Conservation (phyloP, 2,888 invertebrate genomes). For the Amiota communis region DNA sequence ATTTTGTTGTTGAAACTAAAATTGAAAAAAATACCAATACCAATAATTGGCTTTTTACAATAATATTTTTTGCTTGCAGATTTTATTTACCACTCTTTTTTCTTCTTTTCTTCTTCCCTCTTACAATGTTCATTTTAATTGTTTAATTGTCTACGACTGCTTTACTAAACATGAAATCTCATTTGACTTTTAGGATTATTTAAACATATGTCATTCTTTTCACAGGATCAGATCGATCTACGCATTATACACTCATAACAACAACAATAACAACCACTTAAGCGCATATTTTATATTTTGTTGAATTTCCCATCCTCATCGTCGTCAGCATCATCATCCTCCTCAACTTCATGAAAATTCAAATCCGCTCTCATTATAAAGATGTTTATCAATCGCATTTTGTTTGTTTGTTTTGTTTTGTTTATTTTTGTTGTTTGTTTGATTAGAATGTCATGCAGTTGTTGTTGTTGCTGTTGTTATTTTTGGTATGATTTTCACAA, state of each 20-base stretch:
- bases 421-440: slow-evolving; percentile 11
- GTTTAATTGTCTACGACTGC: no score
- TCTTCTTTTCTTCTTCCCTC: no score
- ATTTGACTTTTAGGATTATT: no score
- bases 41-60: neutral
- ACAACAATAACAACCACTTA: slow-evolving; percentile 23
- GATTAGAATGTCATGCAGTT: neutral
- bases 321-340: slow-evolving; percentile 20
- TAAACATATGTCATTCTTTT: no score
- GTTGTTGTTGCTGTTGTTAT: neutral
- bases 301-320: neutral
- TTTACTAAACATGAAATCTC: no score
- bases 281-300: slow-evolving; percentile 9
- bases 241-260: neutral
- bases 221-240: no score
- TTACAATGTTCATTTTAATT: neutral
- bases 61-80: no score
- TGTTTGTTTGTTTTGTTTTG: slow-evolving; percentile 40
- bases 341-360: slow-evolving; percentile 33
- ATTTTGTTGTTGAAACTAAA: slow-evolving; percentile 6
- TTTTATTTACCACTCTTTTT: no score
- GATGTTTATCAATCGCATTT: slow-evolving; percentile 64
- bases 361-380: slow-evolving; percentile 64
- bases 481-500: slow-evolving; percentile 5
- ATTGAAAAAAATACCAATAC: neutral